These are phyloP conservation scores for Cinara cedri DNA, from an alignment of 2,888 invertebrate species.

Conservation along the genomic window DNA sequence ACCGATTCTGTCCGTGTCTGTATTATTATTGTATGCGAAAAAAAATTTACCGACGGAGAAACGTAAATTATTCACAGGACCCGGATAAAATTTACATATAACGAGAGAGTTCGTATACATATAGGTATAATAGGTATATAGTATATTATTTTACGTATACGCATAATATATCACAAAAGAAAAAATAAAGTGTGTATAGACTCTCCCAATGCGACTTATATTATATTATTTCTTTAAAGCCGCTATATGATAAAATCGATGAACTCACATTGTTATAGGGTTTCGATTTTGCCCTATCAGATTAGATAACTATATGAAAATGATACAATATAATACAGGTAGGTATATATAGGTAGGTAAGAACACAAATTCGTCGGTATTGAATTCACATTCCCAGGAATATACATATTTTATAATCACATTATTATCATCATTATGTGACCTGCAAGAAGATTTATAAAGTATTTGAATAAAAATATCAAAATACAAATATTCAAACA, in stretches of 20 bases:
- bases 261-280: constrained; percentile 24
- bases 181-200: constrained; percentile 7
- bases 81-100: background rate
- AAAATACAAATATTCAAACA: too few species aligned
- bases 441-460: too few species aligned
- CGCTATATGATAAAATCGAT: constrained; percentile 9
- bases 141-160: background rate
- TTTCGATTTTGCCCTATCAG: constrained; percentile 14
- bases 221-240: constrained; percentile 2
- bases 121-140: too few species aligned
- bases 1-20: constrained; percentile 6
- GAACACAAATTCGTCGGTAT: background rate
- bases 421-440: background rate
- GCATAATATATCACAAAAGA: background rate
- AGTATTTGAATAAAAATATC: too few species aligned
- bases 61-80: constrained; percentile 18
- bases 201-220: constrained; percentile 6
- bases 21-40: constrained; percentile 20
- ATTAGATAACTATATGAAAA: constrained; percentile 24
- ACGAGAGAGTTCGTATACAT: background rate
- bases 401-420: background rate
- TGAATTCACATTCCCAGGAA: constrained; percentile 11
- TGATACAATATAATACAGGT: background rate
- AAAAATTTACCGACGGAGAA: background rate
- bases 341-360: too few species aligned